Base-by-base conservation (phyloP, 64 coral and sea anemone genomes). In the Trachythela sp. region DNA sequence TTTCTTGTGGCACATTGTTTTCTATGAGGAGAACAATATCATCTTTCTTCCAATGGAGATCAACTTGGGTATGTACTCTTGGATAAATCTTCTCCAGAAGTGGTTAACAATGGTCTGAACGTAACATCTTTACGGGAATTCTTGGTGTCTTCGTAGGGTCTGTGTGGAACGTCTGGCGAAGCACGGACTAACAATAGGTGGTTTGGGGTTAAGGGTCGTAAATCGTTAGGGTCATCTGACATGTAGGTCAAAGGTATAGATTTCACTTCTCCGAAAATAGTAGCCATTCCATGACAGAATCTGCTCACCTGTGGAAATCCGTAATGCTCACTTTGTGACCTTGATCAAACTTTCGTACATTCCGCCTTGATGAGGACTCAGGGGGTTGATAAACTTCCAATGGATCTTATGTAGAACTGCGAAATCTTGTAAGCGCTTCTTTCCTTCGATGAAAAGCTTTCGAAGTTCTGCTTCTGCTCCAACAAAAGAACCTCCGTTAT, bases 81-180 rank as follows among this genome's bases (percentile, higher is more conserved):
- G 2, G 13, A 87, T 87, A 39, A 87, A 87, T 87, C 49, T 27
- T 87, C 51, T 52, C 85, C 85, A 87, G 85, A 87, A 87, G 36
- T 87, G 20, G 9, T 87, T 49, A 4, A 37, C 7, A 36, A 87
- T 10, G 0, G 42, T 87, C 51, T 87, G 85, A 0, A 87, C 18
- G 35, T 52, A 87, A 87, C 32, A 37, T 48, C 48, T 59, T 54
- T 87, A 4, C 85, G 48, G n/a, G 84, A 0, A 36, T 80, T 80
- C 32, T 36, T 80, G 31, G 75, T 80, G 18, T 80, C 75, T 80
- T 80, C 75, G 20, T 80, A 80, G 13, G 75, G 75, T 2, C 75
- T 29, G 8, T 80, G 75, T 22, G 75, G 75, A 36, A 80, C 20
- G 8, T 80, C 75, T 35, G 4, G 9, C 30, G 75, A 80, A 14